Percentiles rank a stretch among this genome's conserved stretches.
These are phyloP conservation scores for Alouatta caraya DNA, from an alignment of 2,797 vertebrate genomes.

Conservation along the genomic window DNA sequence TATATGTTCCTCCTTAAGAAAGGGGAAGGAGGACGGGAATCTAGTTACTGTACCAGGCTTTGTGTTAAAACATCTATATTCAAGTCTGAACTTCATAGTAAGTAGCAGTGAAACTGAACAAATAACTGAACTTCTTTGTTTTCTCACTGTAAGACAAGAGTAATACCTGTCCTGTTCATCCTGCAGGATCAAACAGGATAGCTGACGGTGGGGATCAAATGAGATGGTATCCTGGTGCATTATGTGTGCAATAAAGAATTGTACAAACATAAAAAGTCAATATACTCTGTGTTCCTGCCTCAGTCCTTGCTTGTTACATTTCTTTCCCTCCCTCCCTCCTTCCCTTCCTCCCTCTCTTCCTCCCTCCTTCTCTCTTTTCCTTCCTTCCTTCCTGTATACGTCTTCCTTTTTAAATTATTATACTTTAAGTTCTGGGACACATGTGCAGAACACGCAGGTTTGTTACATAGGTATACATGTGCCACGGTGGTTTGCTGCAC, in stretches of 20 bases:
- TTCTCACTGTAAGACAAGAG: background rate
- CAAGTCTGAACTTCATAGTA: background rate
- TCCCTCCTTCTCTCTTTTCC: too few relatives aligned
- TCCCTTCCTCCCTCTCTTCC: too few relatives aligned
- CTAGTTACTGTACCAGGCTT: background rate
- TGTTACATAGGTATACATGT: too few relatives aligned
- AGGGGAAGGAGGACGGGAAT: background rate
- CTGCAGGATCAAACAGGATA: background rate
- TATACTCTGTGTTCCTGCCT: background rate
- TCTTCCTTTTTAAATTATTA: too few relatives aligned
- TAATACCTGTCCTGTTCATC: background rate
- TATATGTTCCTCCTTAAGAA: background rate
- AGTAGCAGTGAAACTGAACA: background rate
- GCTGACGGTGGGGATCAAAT: background rate
- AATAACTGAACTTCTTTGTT: background rate
- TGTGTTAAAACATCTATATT: background rate
- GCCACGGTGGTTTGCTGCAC: too few relatives aligned
- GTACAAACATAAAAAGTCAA: background rate
- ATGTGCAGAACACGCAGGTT: too few relatives aligned
- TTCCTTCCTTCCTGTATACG: too few relatives aligned
- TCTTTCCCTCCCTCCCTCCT: background rate
- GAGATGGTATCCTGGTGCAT: background rate
- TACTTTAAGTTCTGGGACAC: too few relatives aligned
- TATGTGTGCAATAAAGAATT: background rate
- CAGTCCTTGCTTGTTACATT: background rate